Conservation (phyloP, 2,113 vertebrate genomes). For the Poeciliopsis occidentalis region DNA sequence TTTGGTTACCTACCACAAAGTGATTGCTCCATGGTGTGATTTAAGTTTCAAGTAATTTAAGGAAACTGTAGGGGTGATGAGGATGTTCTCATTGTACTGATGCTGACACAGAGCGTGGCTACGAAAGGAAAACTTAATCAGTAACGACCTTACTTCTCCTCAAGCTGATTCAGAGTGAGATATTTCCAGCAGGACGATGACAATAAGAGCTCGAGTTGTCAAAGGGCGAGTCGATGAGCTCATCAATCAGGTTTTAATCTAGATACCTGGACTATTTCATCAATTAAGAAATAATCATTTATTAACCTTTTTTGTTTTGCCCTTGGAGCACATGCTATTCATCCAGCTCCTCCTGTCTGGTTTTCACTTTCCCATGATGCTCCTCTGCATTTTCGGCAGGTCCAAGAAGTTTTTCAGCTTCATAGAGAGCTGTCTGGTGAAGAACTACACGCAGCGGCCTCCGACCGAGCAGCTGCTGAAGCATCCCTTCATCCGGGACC, state of each 20-base stretch:
- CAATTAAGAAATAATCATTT: too few species aligned
- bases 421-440: constrained; percentile 96
- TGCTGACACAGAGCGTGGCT: too few species aligned
- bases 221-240: too few species aligned
- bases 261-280: too few species aligned
- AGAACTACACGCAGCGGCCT: constrained; percentile 96
- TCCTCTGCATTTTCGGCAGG: constrained; percentile 72
- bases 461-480: constrained; percentile 97
- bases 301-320: too few species aligned
- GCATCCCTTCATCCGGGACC: constrained; percentile 98
- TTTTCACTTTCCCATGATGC: neutral
- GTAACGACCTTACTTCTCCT: too few species aligned
- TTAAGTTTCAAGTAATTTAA: neutral
- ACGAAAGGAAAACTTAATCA: too few species aligned
- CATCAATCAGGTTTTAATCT: too few species aligned
- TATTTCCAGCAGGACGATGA: too few species aligned
- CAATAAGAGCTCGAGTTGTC: too few species aligned
- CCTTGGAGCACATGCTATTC: neutral
- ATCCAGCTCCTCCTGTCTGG: neutral
- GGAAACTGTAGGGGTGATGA: neutral
- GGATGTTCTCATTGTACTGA: neutral
- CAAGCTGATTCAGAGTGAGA: too few species aligned
- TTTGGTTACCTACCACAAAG: neutral
- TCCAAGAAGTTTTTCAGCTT: constrained; percentile 99
- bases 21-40: neutral